These are phyloP conservation scores for Myotis lucifugus DNA, from an alignment of 2,113 vertebrate species.

Conservation along the genomic window DNA sequence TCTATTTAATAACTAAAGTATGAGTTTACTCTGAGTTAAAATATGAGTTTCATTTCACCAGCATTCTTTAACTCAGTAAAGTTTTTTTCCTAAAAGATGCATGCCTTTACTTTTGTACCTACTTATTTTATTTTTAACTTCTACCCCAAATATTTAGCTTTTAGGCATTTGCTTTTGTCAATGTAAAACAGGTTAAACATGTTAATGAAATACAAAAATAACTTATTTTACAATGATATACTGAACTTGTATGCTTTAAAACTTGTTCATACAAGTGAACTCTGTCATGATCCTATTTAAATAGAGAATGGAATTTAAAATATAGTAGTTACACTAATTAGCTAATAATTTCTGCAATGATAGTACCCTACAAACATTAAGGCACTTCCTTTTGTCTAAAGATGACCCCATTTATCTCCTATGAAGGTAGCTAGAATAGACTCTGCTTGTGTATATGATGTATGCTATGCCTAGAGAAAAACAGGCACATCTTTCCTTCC, in stretches of 20 bases:
- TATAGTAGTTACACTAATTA: conserved; percentile 52
- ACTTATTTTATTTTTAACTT: conserved; percentile 82
- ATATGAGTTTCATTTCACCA: not conserved
- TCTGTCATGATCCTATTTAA: conserved; percentile 73
- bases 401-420: not conserved
- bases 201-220: conserved; percentile 76
- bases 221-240: conserved; percentile 66
- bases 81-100: not conserved
- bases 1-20: conserved; percentile 1
- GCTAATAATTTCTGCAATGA: conserved; percentile 49
- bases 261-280: conserved; percentile 68
- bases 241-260: conserved; percentile 61
- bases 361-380: conserved; percentile 36
- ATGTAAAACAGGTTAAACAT: conserved; percentile 77
- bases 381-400: conserved; percentile 53
- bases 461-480: conserved; percentile 9
- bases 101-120: conserved; percentile 78
- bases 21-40: not conserved
- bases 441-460: not conserved
- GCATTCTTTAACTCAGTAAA: not conserved
- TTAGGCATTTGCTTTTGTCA: conserved; percentile 74
- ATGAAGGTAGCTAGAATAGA: not conserved
- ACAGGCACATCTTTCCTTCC: conserved; percentile 42
- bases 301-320: conserved; percentile 63
- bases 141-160: conserved; percentile 75